Percentiles rank a stretch among this genome's conserved stretches.
phyloP scores from a whole-genome alignment of 2,888 invertebrate genomes.

The Dastarcus helophoroides region DNA sequence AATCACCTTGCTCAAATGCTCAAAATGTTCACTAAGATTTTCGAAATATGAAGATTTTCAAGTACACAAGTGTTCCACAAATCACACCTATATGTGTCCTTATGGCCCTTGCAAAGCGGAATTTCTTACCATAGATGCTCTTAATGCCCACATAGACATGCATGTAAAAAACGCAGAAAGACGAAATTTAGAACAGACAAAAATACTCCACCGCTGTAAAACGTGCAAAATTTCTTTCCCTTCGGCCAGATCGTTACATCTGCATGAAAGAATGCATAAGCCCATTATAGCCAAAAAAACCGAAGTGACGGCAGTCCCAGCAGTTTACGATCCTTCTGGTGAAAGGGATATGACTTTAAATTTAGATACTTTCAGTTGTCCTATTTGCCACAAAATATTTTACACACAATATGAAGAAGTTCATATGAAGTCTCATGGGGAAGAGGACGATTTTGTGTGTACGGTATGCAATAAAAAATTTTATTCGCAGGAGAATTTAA shows the following conservation, averaged over 20 bases:
- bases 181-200: not conserved
- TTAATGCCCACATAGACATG: constrained; percentile 5
- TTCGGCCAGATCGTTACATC: constrained; percentile 52
- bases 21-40: constrained; percentile 38
- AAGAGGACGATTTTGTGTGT: constrained; percentile 47
- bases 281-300: constrained; percentile 43
- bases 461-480: constrained; percentile 63
- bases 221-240: constrained; percentile 26
- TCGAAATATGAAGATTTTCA: constrained; percentile 36
- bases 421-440: constrained; percentile 57
- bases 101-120: constrained; percentile 9
- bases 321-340: constrained; percentile 32
- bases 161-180: too few relatives aligned
- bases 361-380: constrained; percentile 28
- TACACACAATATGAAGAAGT: constrained; percentile 43
- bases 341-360: constrained; percentile 20
- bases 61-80: constrained; percentile 35
- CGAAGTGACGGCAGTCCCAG: constrained; percentile 30
- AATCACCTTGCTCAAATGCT: constrained; percentile 37
- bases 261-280: constrained; percentile 65
- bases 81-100: too few relatives aligned
- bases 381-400: constrained; percentile 42
- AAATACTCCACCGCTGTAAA: constrained; percentile 13
- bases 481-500: constrained; percentile 48
- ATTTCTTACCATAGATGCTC: constrained; percentile 4